Evolutionary conservation across 2,888 invertebrate species (phyloP), one percentile per base, ranked within the genome.

Genomic region (Mesorhabditis sp.): DNA sequence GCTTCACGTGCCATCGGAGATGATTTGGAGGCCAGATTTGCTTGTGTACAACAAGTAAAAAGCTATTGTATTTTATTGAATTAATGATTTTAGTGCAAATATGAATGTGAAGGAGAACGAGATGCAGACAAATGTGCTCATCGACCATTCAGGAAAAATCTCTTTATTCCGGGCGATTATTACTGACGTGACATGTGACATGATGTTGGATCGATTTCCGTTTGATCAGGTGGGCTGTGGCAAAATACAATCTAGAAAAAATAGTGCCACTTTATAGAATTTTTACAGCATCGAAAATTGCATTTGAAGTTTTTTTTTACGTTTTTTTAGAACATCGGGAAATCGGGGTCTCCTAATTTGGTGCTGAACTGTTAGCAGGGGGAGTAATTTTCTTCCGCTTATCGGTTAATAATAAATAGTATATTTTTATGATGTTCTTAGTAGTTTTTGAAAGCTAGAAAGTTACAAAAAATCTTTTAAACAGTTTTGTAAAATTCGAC

Each of bases 21-120:
- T 76, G 74, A 78, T 81, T 45, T 81, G 81, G 81, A 79, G 79
- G 62, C 81, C 81, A 13, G 76, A 84, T 74, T 70, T 84, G 44
- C 72, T 84, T n/a, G 83, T 84, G 42, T 83, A 84, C 71, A 84
- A 83, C 71, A 84, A 81, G 83, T 83, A 10, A 67, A 10, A 15
- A 63, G 4, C 10, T 7, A 63, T 63, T 4, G 1, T 28, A 28
- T 28, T 28, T 28, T 28, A 10, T 10, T 66, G 15, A 66, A 13
- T 15, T 43, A n/a, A 13, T 58, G 10, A 41, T 74, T 81, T 65
- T 68, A 84, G 83, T 66, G 84, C 84, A 13, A 81, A 84, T 70
- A 84, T 84, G 84, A 84, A 84, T 72, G 80, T 84, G 15, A 77
- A 80, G 62, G 84, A 83, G 69, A 84, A 84, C 66, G 82, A 84